A percentile compares a stretch with the other conserved stretches of the same genome.
phyloP scores from a whole-genome alignment of 2,888 invertebrate species.

The Orthosia incerta region DNA sequence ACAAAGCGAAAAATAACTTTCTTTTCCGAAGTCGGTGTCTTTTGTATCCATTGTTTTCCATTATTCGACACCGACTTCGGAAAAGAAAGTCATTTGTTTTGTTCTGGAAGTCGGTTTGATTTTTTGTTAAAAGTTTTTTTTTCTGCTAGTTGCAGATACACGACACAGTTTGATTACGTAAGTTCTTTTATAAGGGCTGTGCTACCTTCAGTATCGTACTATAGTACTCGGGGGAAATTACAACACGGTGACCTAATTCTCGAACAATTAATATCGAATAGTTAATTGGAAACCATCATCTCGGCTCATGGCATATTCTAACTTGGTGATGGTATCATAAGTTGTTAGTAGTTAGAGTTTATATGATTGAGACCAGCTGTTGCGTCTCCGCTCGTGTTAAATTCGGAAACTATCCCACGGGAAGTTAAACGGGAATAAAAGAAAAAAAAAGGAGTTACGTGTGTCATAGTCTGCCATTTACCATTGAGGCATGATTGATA shows the following conservation, averaged over 20 bases:
- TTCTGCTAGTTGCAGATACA: constrained; percentile 9
- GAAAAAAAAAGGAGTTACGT: too few relatives aligned
- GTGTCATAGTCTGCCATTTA: too few relatives aligned
- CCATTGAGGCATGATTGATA: too few relatives aligned
- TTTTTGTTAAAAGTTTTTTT: too few relatives aligned
- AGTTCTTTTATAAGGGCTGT: constrained; percentile 51
- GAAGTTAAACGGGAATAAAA: background rate
- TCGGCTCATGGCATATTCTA: constrained; percentile 30
- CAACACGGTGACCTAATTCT: constrained; percentile 50
- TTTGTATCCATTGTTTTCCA: too few relatives aligned
- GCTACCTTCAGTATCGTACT: constrained; percentile 39
- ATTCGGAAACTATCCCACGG: background rate
- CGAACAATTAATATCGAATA: constrained; percentile 56
- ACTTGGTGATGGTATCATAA: constrained; percentile 15
- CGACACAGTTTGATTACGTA: constrained; percentile 38
- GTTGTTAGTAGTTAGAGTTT: background rate
- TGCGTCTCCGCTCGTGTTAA: background rate
- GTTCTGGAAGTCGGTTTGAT: too few relatives aligned
- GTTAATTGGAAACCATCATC: constrained; percentile 53
- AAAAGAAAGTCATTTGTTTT: too few relatives aligned
- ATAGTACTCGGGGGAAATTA: constrained; percentile 56
- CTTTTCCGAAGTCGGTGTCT: too few relatives aligned
- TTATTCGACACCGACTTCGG: too few relatives aligned
- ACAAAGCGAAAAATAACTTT: too few relatives aligned
- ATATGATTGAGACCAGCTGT: background rate